Evolutionary conservation across 2,797 vertebrate genomes (phyloP).

Genomic region (Gymnothorax javanicus): DNA sequence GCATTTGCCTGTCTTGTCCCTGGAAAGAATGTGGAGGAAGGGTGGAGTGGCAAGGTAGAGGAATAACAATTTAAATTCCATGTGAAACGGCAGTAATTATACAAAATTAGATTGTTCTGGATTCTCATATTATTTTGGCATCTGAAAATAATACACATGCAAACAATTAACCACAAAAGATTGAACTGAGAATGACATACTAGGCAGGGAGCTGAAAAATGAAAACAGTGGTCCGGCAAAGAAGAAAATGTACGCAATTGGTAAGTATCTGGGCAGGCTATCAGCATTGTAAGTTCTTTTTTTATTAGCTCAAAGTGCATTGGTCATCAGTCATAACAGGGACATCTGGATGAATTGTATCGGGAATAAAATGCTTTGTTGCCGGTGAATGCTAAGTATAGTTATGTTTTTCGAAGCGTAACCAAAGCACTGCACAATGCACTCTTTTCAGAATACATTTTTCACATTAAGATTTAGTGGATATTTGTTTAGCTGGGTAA

Average conservation of each 20-base stretch:
- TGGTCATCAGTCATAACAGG: background rate
- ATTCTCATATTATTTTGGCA: background rate
- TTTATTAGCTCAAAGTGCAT: background rate
- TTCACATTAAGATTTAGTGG: background rate
- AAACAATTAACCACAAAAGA: background rate
- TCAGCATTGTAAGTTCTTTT: background rate
- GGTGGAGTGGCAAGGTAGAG: background rate
- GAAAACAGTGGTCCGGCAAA: background rate
- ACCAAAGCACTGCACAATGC: background rate
- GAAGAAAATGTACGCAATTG: background rate
- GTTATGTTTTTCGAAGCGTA: background rate
- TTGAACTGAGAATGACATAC: background rate
- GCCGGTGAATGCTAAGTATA: slow-evolving; percentile 1
- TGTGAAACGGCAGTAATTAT: background rate
- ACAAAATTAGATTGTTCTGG: background rate
- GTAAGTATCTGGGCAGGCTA: background rate
- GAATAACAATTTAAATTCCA: slow-evolving; percentile 3
- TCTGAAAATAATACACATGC: background rate
- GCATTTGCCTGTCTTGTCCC: background rate
- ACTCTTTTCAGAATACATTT: background rate
- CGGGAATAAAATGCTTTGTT: slow-evolving; percentile 2
- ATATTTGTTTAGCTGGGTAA: background rate
- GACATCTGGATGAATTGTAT: background rate
- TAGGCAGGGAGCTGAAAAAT: background rate
- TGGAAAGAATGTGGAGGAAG: background rate